Base-by-base conservation (phyloP, 2,113 vertebrate species). In the Phodopus roborovskii region DNA sequence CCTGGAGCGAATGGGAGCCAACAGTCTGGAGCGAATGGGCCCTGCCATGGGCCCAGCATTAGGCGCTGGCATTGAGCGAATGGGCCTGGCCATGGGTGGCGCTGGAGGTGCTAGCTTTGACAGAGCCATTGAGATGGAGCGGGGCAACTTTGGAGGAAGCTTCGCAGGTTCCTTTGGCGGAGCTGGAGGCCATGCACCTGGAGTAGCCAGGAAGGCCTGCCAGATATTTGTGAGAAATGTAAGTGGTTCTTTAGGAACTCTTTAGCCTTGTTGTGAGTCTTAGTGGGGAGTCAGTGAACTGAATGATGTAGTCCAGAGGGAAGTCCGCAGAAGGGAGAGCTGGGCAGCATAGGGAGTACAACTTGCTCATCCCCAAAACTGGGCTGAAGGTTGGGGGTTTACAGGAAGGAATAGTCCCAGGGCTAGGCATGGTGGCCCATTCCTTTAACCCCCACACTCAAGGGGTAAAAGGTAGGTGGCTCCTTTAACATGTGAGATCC, bases 151-250 rank as follows among this genome's bases (percentile, higher is more conserved):
- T 84, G 99, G 99, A 82, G 99, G 99, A 91, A 99, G 99, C 96
- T 99, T 99, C 87, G 98, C 99, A 28, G 99, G 99, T 48, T 98
- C 98, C 73, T 98, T 99, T 78, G 98, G 98, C n/a, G 99, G 99
- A 93, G 97, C 99, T 5, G 99, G 99, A 97, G 99, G 99, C 22
- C 99, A 99, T 85, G 99, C 99, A 28, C 83, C 98, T 17, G 99
- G 99, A 53, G 99, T 99, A 91, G 96, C 99, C 97, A 99, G 99
- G 96, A 99, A 99, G 98, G 99, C 99, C 87, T 99, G 99, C 97
- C 99, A 99, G 98, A 99, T 99, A 97, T 99, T 99, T 98, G 99
- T 99, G 97, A 99, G 99, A 98, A 99, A 99, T 93, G 99, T 99
- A 98, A 99, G 99, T 99, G 95, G 82, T 36, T 86, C 17, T 53